Base-by-base conservation (phyloP, 2,113 vertebrate genomes). In the Promerops cafer region DNA sequence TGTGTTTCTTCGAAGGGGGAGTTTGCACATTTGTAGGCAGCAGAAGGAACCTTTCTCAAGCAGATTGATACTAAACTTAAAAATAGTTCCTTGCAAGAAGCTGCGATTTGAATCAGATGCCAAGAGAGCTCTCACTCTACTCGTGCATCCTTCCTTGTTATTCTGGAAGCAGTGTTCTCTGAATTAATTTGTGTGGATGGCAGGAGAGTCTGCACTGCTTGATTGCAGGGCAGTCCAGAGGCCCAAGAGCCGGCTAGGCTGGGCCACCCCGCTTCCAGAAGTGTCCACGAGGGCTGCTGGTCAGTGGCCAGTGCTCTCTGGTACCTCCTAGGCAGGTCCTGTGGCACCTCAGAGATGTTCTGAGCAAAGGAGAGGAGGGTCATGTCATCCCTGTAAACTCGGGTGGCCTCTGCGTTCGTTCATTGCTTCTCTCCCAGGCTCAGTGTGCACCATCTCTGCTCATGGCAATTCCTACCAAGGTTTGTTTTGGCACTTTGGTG, bases 31-130 rank as follows among this genome's bases (percentile, higher is more conserved):
- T 90, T 75, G 76, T 81, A 93, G 90, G 90, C 90, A 94, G 83
- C 93, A 96, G 92, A 94, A 95, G 90, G 92, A 94, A 94, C 53
- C 79, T 94, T 90, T 92, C 72, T 83, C 23, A 83, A 88, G 85
- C 94, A 96, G 88, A 90, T 83, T 94, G 87, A 88, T 90, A 66
- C 1, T 15, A 75, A 94, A 91, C 61, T 93, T 94, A 95, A 97
- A 96, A 95, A 94, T 93, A 96, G 92, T 80, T 88, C 40, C 68
- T 94, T 93, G 76, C 39, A 53, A 90, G 88, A 87, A 93, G 79
- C 93, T 95, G 75, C 23, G 45, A 81, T 83, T 83, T 80, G 56
- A 86, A 66, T 93, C 1, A 4, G 60, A 85, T 96, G 88, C 91
- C 94, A 93, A 80, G 64, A 90, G 85, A 86, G 27, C 63, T 92